Base-by-base conservation (phyloP, 1,140 invertebrate species). In the Orchestia grillus region DNA sequence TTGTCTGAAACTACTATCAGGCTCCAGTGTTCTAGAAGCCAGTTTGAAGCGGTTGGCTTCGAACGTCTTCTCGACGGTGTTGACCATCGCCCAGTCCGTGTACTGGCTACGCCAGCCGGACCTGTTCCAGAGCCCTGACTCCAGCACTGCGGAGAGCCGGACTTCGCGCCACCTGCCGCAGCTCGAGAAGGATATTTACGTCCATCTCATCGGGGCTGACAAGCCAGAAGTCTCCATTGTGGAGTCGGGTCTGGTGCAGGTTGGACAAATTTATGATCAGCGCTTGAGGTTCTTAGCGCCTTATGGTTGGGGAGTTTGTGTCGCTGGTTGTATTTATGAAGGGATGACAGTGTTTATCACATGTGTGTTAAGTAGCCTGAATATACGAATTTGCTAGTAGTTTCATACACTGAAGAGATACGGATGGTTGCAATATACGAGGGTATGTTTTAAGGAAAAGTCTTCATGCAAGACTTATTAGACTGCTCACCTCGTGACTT, bases 31-130 rank as follows among this genome's bases (percentile, higher is more conserved):
- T 36, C 44, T 96, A 0, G 44, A 53, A 87, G 96, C 90, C 15
- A 96, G 96, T 28, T 91, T 96, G 92, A 53, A 96, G 94, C 95
- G 96, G 42, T 95, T 95, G 1, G 95, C 96, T 19, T 95, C 90
- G 42, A 96, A 96, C 47, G 95, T 96, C 1, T 96, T 96, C 95
- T 96, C 92, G 28, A 96, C 96, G 23, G 96, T 96, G 41, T 95
- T 96, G n/a, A 96, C 96, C 42, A 96, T 96, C 28, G 96, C 96
- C 28, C 95, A 96, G 53, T 96, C 96, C 16, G 77, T 95, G 45
- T 95, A n/a, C 42, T 96, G 96, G 96, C 87, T 96, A 57, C 91
- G 92, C 6, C 92, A 94, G 44, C 92, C 92, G 1, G 92, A 47
- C 3, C 40, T 94, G 23, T 94, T 94, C 92, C 43, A 45, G 36